Percentiles rank a stretch among this genome's conserved stretches.
Evolutionary conservation across 2,888 invertebrate genomes (phyloP).

Genomic region (Sepioteuthis lessoniana): DNA sequence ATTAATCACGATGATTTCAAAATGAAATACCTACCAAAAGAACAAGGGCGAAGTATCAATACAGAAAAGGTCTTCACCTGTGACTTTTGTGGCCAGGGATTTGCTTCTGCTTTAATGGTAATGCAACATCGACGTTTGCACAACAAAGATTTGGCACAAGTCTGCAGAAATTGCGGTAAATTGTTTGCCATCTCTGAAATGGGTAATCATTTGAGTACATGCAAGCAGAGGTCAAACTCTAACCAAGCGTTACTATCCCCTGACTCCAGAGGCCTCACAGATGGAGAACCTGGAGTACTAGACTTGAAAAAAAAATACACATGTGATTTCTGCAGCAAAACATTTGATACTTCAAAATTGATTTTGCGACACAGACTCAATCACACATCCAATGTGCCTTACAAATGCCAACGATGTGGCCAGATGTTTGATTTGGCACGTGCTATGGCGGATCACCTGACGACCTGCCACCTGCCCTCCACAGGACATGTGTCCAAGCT

Average conservation of each 20-base stretch:
- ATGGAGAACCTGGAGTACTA: background rate
- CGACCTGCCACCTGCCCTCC: background rate
- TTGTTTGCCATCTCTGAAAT: slow-evolving; percentile 35
- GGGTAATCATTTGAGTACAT: background rate
- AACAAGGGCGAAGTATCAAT: background rate
- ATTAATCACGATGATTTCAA: background rate
- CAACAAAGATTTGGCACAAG: background rate
- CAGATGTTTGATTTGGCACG: background rate
- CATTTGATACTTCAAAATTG: background rate
- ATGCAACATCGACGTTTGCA: slow-evolving; percentile 35
- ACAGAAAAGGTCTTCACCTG: slow-evolving; percentile 12
- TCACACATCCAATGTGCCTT: slow-evolving; percentile 38
- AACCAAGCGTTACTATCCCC: background rate
- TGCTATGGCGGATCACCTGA: slow-evolving; percentile 15
- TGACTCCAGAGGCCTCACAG: no score
- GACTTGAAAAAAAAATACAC: slow-evolving; percentile 35
- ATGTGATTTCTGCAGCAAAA: slow-evolving; percentile 35
- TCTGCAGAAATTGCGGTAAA: background rate
- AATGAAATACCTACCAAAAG: background rate
- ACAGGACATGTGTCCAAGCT: background rate
- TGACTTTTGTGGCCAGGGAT: slow-evolving; percentile 40
- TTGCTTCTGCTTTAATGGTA: background rate
- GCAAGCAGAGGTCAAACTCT: slow-evolving; percentile 34
- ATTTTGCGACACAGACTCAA: background rate
- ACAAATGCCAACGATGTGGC: background rate